A percentile compares a stretch with the other conserved stretches of the same genome.
Conservation (phyloP, 2,797 vertebrate species). For the Harpagifer antarcticus region DNA sequence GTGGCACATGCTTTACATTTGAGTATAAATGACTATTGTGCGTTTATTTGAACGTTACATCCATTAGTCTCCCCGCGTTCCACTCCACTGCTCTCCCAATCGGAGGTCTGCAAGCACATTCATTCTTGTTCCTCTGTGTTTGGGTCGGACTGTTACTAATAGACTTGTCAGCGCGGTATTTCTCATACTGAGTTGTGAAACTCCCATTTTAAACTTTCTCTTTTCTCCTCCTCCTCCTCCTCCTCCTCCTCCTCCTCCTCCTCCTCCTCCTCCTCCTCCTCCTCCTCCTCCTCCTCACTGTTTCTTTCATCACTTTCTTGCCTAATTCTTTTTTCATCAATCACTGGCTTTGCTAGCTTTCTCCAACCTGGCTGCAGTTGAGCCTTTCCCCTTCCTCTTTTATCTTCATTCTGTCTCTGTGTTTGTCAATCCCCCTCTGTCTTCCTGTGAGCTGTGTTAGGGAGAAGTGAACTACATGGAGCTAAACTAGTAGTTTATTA, state of each 20-base stretch:
- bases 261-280: too few relatives aligned
- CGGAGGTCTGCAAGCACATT: constrained; percentile 37
- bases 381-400: constrained; percentile 9
- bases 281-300: neutral
- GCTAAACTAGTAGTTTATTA: too few relatives aligned
- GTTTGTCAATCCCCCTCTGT: neutral
- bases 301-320: constrained; percentile 32
- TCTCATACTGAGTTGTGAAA: constrained; percentile 26
- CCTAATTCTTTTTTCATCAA: constrained; percentile 41
- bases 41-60: constrained; percentile 31
- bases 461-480: too few relatives aligned
- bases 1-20: constrained; percentile 16
- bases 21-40: constrained; percentile 26
- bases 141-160: constrained; percentile 41
- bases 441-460: neutral
- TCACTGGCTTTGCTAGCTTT: constrained; percentile 21
- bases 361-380: constrained; percentile 9
- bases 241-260: too few relatives aligned
- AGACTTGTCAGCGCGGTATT: constrained; percentile 49
- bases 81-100: constrained; percentile 21
- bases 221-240: neutral
- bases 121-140: constrained; percentile 31
- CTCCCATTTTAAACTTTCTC: constrained; percentile 17
- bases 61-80: constrained; percentile 35
- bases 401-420: constrained; percentile 9